phyloP scores from a whole-genome alignment of 2,797 vertebrate species.

The Cetoscarus ocellatus region DNA sequence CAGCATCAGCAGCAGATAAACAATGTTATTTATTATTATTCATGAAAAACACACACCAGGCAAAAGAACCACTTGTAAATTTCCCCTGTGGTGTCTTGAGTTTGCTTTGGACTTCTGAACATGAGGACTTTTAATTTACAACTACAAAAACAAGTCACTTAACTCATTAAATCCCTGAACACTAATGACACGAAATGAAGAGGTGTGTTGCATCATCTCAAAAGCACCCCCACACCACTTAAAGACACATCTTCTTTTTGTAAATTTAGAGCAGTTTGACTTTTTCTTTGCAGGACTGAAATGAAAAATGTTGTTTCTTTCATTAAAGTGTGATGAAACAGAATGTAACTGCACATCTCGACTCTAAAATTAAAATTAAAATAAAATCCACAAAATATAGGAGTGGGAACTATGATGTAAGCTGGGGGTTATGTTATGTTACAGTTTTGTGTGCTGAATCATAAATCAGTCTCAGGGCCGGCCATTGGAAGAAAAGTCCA shows the following conservation, averaged over 20 bases:
- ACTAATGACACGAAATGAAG: constrained; percentile 9
- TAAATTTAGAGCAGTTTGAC: constrained; percentile 27
- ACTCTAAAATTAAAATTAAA: constrained; percentile 32
- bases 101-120: constrained; percentile 2
- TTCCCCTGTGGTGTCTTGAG: constrained; percentile 1
- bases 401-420: constrained; percentile 12
- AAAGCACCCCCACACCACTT: constrained; percentile 16
- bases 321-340: constrained; percentile 75
- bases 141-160: constrained; percentile 8
- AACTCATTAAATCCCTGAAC: constrained; percentile 16
- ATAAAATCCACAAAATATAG: constrained; percentile 37
- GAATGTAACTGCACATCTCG: constrained; percentile 49
- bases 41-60: constrained; percentile 3
- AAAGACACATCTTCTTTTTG: constrained; percentile 9
- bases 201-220: constrained; percentile 44
- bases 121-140: constrained; percentile 2
- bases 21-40: constrained; percentile 18
- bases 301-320: constrained; percentile 59
- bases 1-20: constrained; percentile 13
- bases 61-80: constrained; percentile 15
- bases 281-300: constrained; percentile 39
- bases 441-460: constrained; percentile 17
- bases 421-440: constrained; percentile 23
- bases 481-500: not conserved
- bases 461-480: constrained; percentile 1